Percentiles rank a stretch among this genome's conserved stretches.
Conservation (phyloP, 1,140 invertebrate species). For the Teleopsis dalmanni region DNA sequence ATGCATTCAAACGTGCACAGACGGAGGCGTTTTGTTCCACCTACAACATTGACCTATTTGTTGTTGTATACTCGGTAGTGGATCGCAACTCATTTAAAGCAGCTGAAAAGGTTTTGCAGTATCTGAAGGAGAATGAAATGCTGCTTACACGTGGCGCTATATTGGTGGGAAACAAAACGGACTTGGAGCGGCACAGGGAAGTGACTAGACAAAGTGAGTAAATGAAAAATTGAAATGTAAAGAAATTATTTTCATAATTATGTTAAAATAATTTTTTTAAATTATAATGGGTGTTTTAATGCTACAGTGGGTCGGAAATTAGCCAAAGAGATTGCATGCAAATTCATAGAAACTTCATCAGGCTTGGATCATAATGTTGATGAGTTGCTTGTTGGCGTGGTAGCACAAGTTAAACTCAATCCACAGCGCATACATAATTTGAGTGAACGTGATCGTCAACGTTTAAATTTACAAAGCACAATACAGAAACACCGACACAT, state of each 20-base stretch:
- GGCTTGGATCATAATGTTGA: conserved; percentile 75
- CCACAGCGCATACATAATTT: conserved; percentile 49
- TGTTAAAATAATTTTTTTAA: not conserved
- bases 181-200: conserved; percentile 66
- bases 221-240: not conserved
- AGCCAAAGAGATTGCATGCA: conserved; percentile 64
- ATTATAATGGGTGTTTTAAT: not conserved
- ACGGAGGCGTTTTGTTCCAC: conserved; percentile 60
- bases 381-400: conserved; percentile 68
- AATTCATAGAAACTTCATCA: conserved; percentile 76
- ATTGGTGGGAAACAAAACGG: conserved; percentile 74
- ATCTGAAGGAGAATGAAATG: conserved; percentile 57
- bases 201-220: conserved; percentile 58
- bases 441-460: conserved; percentile 26
- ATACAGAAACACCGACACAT: conserved; percentile 40
- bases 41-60: conserved; percentile 65
- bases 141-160: conserved; percentile 61
- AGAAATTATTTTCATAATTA: not conserved
- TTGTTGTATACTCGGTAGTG: conserved; percentile 69
- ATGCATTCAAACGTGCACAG: conserved; percentile 46
- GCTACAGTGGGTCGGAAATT: conserved; percentile 57
- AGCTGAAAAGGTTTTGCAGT: conserved; percentile 58
- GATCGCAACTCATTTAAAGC: conserved; percentile 57
- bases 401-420: conserved; percentile 58
- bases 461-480: conserved; percentile 28